Evolutionary conservation across 1,140 invertebrate species (phyloP), one percentile per base, ranked within the genome.

Genomic region (Formica selysi): DNA sequence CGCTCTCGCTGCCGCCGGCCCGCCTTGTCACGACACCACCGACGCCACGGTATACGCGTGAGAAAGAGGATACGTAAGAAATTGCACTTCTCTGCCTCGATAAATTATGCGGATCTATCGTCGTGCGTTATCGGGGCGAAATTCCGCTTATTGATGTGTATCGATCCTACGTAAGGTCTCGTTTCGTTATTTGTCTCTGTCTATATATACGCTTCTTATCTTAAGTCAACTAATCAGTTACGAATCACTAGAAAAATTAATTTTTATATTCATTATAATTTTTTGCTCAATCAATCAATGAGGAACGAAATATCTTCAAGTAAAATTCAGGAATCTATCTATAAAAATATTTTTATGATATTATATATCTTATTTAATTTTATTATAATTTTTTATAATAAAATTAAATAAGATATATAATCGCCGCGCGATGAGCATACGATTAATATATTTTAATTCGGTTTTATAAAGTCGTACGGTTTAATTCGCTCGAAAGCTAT

Each of bases 1-100:
- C 78, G 61, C 76, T 73, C 76, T 73, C 67, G 54, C 41, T 44
- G 79, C 51, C 48, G 67, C 67, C 67, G 57, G 38, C 32, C 88
- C 88, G 88, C 88, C 88, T 89, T 86, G 87, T 89, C 87, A 86
- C 88, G 87, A 85, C 87, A 86, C 74, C 87, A 86, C 88, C 88
- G 71, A 89, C 71, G 84, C 84, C 84, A 88, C 70, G 61, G 84
- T 76, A 22, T 22, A 78, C 79, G 67, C 67, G 67, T 54, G 79
- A 83, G 79, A 83, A 83, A 83, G 79, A 83, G 79, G 79, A 83
- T 68, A 73, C 79, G 26, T 83, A 83, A 83, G 79, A 73, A 83
- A 83, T 83, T 83, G 79, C 79, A 41, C 38, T 38, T 73, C 54
- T 54, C 79, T 61, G 7, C 29, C 67, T 7, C 79, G 79, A 83